These are phyloP conservation scores for Panopea generosa DNA, from an alignment of 2,888 invertebrate species.

Conservation along the genomic window DNA sequence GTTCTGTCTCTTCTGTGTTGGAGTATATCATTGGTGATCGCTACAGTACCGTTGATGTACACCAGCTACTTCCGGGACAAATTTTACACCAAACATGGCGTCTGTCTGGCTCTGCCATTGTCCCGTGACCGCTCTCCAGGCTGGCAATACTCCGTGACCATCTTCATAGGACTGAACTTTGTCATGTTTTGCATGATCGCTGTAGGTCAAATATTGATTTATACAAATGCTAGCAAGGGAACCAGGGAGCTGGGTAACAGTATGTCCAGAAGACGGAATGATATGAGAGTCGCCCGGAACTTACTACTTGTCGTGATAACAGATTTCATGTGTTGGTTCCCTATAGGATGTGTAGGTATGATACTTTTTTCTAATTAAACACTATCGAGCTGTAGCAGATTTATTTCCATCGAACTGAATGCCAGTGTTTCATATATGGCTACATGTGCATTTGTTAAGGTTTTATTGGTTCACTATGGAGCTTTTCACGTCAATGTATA, in stretches of 20 bases:
- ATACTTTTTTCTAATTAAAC: no score
- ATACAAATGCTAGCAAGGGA: conserved; percentile 1
- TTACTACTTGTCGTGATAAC: conserved; percentile 28
- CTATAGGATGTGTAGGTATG: conserved; percentile 56
- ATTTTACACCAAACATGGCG: conserved; percentile 78
- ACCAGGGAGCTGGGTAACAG: not conserved
- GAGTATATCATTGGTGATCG: conserved; percentile 71
- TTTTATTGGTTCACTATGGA: no score
- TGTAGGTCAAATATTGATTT: conserved; percentile 19
- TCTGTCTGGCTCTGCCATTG: conserved; percentile 82
- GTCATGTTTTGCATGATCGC: conserved; percentile 17
- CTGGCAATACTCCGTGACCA: conserved; percentile 81
- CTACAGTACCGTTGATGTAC: conserved; percentile 77
- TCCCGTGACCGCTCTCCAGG: conserved; percentile 80
- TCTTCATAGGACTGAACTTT: conserved; percentile 79
- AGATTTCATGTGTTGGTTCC: conserved; percentile 77
- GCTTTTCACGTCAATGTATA: no score
- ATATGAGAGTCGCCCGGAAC: conserved; percentile 30
- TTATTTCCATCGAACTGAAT: no score
- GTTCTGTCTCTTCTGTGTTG: conserved; percentile 68
- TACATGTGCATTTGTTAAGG: no score
- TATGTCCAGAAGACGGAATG: conserved; percentile 11
- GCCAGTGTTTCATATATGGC: no score
- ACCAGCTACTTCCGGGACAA: conserved; percentile 75
- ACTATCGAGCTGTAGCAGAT: no score